Base-by-base conservation (phyloP, 2,888 invertebrate species). In the Phaonia tiefii region DNA sequence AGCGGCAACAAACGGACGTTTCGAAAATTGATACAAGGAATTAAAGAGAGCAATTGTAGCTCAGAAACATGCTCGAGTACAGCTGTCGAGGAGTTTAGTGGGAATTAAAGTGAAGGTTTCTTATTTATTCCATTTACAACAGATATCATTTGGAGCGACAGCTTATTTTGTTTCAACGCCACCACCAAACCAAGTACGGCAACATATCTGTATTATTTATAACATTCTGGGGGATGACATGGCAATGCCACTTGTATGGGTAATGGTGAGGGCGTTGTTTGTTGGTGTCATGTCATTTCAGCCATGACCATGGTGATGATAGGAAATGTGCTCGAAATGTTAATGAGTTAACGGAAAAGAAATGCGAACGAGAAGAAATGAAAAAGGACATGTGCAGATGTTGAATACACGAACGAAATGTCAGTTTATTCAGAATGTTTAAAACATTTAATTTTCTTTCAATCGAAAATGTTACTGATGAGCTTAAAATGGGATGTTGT, bases 121-220 rank as follows among this genome's bases (percentile, higher is more conserved):
- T 63, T 63, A 63, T 63, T 63, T 58, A 58, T 58, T 58, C 58
- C 26, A 37, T 58, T 26, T 58, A 26, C 25, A n/a, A 44, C n/a
- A 20, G 49, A 54, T 54, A 54, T 25, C 58, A 58, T 15, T 22
- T 26, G 37, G 15, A 39, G 0, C 42, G 22, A 42, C 63, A 22
- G 63, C 42, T 42, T 63, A 39, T 42, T 63, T 63, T 42, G 11
- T 20, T 39, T 15, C 42, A 42, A 22, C 11, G 13, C 13, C 63
- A 22, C 58, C 25, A 7, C 22, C 5, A n/a, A n/a, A n/a, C n/a
- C 5, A 58, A 31, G 31, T 31, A 31, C 31, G 8, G 31, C 31
- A 5, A 31, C 31, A 37, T 37, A 39, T 63, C 63, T 22, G 13
- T 11, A 39, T 63, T 37, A 63, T 63, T 20, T 39, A 5, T 22